phyloP scores from a whole-genome alignment of 2,888 invertebrate genomes.

The Argyra leucocephala region DNA sequence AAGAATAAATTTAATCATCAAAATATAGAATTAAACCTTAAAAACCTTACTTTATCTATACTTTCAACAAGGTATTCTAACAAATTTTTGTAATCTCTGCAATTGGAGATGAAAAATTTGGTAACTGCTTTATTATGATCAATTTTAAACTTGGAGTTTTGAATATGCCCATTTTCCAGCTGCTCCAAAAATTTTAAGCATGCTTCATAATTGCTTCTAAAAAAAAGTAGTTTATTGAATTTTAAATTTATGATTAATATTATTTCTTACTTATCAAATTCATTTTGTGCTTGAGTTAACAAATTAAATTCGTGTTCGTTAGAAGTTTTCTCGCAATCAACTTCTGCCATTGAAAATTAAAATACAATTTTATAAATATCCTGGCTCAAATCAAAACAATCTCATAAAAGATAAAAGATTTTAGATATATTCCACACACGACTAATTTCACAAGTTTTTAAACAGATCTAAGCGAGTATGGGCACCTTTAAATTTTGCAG shows the following conservation, averaged over 20 bases:
- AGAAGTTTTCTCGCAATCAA: background rate
- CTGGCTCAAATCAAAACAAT: too few relatives aligned
- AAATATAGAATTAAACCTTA: background rate
- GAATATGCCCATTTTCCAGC: conserved; percentile 30
- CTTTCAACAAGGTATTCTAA: conserved; percentile 54
- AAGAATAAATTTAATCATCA: background rate
- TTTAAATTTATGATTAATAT: background rate
- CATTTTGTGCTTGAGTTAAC: conserved; percentile 36
- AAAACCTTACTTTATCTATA: conserved; percentile 24
- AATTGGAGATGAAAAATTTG: conserved; percentile 66
- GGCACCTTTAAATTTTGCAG: too few relatives aligned
- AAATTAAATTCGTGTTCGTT: conserved; percentile 34
- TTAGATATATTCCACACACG: too few relatives aligned
- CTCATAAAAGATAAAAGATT: too few relatives aligned
- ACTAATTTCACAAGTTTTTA: too few relatives aligned
- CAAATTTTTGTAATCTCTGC: conserved; percentile 64
- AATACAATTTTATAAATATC: too few relatives aligned
- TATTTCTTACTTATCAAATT: conserved; percentile 35
- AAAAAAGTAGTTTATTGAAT: background rate
- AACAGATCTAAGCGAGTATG: too few relatives aligned
- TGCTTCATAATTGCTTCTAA: conserved; percentile 33
- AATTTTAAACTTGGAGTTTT: conserved; percentile 29
- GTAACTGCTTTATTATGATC: conserved; percentile 73
- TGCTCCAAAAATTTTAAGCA: conserved; percentile 35
- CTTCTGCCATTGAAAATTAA: too few relatives aligned